A percentile compares a stretch with the other conserved stretches of the same genome.
Conservation (phyloP, 2,888 invertebrate species). For the Netelia fuscicornis region DNA sequence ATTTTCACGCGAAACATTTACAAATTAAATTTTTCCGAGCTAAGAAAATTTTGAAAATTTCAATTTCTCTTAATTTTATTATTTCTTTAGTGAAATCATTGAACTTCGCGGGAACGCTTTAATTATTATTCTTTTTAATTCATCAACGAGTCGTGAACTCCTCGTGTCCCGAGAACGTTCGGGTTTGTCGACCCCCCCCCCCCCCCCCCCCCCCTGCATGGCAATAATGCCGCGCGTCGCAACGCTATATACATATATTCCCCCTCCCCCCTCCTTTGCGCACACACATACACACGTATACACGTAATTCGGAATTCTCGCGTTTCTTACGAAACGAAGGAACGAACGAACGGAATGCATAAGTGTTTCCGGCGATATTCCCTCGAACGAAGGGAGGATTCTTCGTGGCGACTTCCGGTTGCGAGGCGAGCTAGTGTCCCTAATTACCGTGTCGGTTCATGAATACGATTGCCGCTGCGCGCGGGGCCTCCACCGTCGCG, state of each 20-base stretch:
- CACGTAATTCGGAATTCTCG: conserved; percentile 76
- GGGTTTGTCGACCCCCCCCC: conserved; percentile 54
- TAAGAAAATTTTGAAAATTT: not conserved
- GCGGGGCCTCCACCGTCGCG: conserved; percentile 53
- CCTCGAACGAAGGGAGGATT: conserved; percentile 81
- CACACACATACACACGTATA: not conserved
- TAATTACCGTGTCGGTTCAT: conserved; percentile 85
- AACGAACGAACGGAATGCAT: conserved; percentile 82
- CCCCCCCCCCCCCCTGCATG: conserved; percentile 39
- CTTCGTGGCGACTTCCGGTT: conserved; percentile 84
- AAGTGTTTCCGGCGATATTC: conserved; percentile 84
- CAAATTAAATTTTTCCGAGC: not conserved
- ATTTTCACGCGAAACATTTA: not conserved
- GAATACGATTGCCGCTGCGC: conserved; percentile 83
- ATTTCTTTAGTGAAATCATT: not conserved
- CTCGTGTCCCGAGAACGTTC: conserved; percentile 49
- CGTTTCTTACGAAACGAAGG: conserved; percentile 74
- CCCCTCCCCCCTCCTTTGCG: too few species aligned
- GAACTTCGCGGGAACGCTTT: not conserved
- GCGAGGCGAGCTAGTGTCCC: conserved; percentile 84
- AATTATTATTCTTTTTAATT: not conserved
- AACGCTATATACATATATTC: conserved; percentile 8
- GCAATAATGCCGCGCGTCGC: conserved; percentile 38
- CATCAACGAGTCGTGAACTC: conserved; percentile 11
- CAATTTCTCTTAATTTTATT: not conserved